Evolutionary conservation across 1,140 invertebrate genomes (phyloP).

Genomic region (Melitaea cinxia): DNA sequence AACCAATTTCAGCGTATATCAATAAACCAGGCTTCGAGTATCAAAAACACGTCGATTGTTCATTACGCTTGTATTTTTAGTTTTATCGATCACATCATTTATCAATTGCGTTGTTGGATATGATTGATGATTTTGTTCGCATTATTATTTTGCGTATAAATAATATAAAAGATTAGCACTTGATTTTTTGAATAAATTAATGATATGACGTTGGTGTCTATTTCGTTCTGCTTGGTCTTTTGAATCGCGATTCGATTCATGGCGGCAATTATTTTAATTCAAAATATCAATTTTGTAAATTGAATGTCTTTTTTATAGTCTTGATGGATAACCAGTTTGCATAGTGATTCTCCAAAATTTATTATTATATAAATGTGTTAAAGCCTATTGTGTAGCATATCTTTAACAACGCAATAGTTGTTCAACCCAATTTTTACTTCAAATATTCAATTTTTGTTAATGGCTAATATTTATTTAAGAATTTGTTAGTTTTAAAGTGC

Average conservation of each 20-base stretch:
- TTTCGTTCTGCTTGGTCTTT: conserved; percentile 18
- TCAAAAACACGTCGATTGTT: conserved; percentile 6
- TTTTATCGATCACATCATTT: conserved; percentile 22
- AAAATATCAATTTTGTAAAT: conserved; percentile 9
- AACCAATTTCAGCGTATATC: not conserved
- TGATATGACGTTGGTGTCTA: conserved; percentile 1
- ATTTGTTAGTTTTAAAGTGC: too few relatives aligned
- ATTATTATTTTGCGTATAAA: too few relatives aligned
- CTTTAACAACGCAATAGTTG: not conserved
- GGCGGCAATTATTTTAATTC: conserved; percentile 11
- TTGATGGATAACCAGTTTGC: not conserved
- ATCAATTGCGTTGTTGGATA: conserved; percentile 14
- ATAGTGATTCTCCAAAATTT: not conserved
- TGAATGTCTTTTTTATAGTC: not conserved
- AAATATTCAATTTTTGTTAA: too few relatives aligned
- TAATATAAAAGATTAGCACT: conserved; percentile 21
- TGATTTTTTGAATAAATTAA: conserved; percentile 21
- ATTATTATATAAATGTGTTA: not conserved
- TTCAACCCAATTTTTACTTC: too few relatives aligned
- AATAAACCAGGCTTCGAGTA: conserved; percentile 9
- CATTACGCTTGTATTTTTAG: conserved; percentile 15
- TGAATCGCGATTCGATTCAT: conserved; percentile 12
- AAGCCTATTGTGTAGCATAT: not conserved
- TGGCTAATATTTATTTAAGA: too few relatives aligned
- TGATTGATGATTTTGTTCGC: conserved; percentile 24